Evolutionary conservation across 2,797 vertebrate genomes (phyloP), one percentile per base, ranked within the genome.

Genomic region (Adelosebastes latens): DNA sequence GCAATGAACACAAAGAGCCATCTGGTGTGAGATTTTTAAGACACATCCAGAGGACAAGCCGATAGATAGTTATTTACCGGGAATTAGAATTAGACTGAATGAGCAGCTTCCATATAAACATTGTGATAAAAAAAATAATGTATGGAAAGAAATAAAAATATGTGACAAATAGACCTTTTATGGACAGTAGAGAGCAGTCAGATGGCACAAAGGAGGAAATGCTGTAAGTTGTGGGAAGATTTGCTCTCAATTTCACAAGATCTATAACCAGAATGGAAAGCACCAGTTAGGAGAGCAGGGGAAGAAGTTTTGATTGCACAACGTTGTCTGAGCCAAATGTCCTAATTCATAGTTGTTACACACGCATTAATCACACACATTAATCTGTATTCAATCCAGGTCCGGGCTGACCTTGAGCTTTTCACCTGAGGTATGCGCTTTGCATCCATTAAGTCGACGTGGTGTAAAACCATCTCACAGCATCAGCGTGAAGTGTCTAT

Each of bases 401-500:
- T 91, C 83, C 89, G n/a, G 75, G 58, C 88, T 94, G 93, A 93
- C 94, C 92, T 94, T 94, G 94, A 92, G 90, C 73, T 79, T 92
- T 94, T 94, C 92, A 95, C 93, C 93, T 93, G 90, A 91, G 85
- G 72, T 91, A 83, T 86, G 90, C 75, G 88, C 91, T 89, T 87
- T 94, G 92, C 94, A 94, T 94, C 90, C 88, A 94, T 94, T 94
- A 93, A 94, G 90, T 83, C 77, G 75, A 69, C 87, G 88, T 79
- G 85, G 88, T 93, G 89, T 93, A 93, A 93, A 93, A 93, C 72
- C 89, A 93, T 93, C 93, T 91, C 91, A 79, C 89, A 89, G 92
- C 91, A 93, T 92, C 95, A 93, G 91, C 91, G 88, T 95, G 91
- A 95, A 94, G 94, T 94, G 94, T 94, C 93, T 94, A 95, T 94